Evolutionary conservation across 2,797 vertebrate species (phyloP).

Genomic region (Manis crassicaudata): DNA sequence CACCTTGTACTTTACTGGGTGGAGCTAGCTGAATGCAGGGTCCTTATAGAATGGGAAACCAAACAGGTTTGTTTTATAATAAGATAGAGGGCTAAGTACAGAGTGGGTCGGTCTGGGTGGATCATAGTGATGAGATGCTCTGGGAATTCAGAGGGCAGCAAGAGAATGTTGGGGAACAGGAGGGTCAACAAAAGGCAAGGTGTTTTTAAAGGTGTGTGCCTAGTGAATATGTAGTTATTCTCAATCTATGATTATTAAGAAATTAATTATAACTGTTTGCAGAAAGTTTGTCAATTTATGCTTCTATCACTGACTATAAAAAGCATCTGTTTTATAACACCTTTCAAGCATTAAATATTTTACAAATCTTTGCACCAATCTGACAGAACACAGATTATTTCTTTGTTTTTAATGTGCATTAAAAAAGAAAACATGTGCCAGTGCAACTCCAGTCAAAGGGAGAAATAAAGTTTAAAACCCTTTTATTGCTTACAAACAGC

Average conservation of each 20-base stretch:
- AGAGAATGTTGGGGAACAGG: neutral
- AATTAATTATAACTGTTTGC: neutral
- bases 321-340: neutral
- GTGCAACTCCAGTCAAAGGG: no score
- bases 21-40: neutral
- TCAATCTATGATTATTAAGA: neutral
- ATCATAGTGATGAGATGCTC: neutral
- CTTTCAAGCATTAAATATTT: neutral
- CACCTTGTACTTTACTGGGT: neutral
- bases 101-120: neutral
- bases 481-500: no score
- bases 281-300: neutral
- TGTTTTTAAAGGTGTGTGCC: neutral
- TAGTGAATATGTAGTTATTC: neutral
- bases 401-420: constrained; percentile 31
- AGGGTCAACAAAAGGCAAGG: neutral
- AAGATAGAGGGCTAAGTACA: neutral
- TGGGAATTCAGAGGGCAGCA: neutral
- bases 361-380: neutral
- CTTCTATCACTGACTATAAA: neutral
- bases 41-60: neutral
- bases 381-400: neutral
- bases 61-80: neutral
- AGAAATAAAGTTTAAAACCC: no score
- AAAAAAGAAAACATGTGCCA: neutral